Conservation (phyloP, 2,888 invertebrate genomes). For the Halictus quadricinctus region DNA sequence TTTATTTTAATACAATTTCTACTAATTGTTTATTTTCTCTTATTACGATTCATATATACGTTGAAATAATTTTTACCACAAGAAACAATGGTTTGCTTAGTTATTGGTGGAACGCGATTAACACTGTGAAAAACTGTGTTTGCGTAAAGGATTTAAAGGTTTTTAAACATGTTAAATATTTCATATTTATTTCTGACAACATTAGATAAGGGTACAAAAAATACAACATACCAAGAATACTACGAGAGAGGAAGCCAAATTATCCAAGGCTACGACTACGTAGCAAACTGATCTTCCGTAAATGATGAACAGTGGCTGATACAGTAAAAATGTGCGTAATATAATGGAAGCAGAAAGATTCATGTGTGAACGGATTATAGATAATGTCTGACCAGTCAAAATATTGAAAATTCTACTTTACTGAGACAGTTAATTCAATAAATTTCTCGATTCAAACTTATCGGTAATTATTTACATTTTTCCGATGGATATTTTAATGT, state of each 20-base stretch:
- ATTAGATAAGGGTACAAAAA: slow-evolving; percentile 51
- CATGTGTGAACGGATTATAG: not conserved
- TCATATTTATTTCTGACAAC: slow-evolving; percentile 45
- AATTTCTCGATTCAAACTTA: not conserved
- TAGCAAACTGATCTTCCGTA: slow-evolving; percentile 31
- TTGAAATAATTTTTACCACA: not conserved
- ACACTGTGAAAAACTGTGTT: not conserved
- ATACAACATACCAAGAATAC: slow-evolving; percentile 41
- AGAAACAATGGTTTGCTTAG: too few species aligned
- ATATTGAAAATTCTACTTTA: not conserved
- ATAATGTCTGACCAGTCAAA: not conserved
- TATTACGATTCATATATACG: not conserved
- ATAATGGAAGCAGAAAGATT: slow-evolving; percentile 39
- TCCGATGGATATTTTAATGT: not conserved
- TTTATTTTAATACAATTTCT: not conserved
- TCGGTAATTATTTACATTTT: slow-evolving; percentile 35
- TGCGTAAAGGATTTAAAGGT: not conserved
- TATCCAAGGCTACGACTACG: slow-evolving; percentile 18
- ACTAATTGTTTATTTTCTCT: not conserved
- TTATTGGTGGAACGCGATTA: not conserved
- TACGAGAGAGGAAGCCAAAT: slow-evolving; percentile 53
- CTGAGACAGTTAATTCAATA: not conserved
- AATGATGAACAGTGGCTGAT: slow-evolving; percentile 28
- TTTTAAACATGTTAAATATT: not conserved
- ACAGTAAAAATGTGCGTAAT: slow-evolving; percentile 31